Base-by-base conservation (phyloP, 2,113 vertebrate genomes). In the Gadus chalcogrammus region DNA sequence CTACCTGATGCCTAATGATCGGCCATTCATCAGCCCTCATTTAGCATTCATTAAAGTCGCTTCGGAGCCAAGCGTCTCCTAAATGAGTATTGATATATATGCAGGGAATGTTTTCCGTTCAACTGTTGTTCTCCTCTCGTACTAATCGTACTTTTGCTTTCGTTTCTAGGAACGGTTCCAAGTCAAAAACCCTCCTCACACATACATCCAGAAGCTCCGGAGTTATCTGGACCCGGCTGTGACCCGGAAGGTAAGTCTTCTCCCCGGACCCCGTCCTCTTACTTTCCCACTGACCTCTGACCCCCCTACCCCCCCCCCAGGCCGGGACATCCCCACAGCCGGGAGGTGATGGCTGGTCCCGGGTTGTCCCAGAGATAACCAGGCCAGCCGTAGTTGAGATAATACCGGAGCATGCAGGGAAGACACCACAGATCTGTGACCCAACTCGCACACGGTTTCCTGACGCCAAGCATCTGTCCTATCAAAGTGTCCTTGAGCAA, bases 111-210 rank as follows among this genome's bases (percentile, higher is more conserved):
- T 17, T 18, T n/a, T 12, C 42, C 9, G 15, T 18, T 20, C 9
- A 42, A 64, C 52, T 69, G n/a, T 42, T 59, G 15, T 66, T 61
- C 65, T 64, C 24, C 24, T n/a, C 18, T 62, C 58, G 3, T 38
- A 12, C 55, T 28, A 53, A 6, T 53, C 24, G 79, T 85, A 69
- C 69, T 60, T 66, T 79, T 48, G 35, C 61, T 18, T 67, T 71
- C 42, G 42, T 13, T 1, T 1, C 74, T 90, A 99, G 97, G 97
- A 98, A 80, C 90, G 97, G 11, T 99, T 99, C 89, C 97, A 98
- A 84, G 97, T 99, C 88, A 99, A 99, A 91, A 99, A 99, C 78
- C 97, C 97, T 60, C 97, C 97, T 0, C 97, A 98, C 72, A 97
- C 97, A 0, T 99, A 99, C 75, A 96, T 98, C 85, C 95, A 95